These are phyloP conservation scores for Colius striatus DNA, from an alignment of 2,113 vertebrate genomes.

Conservation along the genomic window DNA sequence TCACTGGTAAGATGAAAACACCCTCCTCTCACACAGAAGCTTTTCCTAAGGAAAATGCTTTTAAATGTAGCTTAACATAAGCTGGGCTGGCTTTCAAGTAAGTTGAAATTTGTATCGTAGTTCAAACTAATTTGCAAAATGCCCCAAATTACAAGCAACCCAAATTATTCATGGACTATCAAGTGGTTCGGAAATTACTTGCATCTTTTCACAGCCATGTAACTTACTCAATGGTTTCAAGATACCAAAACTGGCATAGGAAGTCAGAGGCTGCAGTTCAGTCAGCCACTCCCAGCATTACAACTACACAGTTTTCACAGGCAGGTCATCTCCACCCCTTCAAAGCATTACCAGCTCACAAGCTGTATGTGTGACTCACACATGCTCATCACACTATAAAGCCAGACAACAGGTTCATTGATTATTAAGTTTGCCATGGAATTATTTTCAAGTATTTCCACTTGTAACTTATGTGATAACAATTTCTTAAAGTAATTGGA, in stretches of 20 bases:
- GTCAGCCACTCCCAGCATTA: accelerated
- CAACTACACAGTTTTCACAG: accelerated
- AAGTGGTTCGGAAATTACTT: background rate
- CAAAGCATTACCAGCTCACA: background rate
- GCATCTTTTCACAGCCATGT: background rate
- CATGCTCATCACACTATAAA: accelerated
- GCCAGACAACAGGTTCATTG: accelerated
- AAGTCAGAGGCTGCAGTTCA: background rate
- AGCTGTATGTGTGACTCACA: accelerated
- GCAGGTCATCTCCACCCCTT: background rate
- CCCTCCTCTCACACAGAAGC: background rate
- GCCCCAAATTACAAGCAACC: background rate
- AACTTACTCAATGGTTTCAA: background rate
- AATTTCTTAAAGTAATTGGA: background rate
- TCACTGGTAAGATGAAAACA: background rate
- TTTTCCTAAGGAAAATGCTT: background rate
- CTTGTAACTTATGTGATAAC: background rate
- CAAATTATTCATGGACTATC: background rate
- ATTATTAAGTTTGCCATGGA: background rate
- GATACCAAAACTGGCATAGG: accelerated
- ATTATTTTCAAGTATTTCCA: background rate
- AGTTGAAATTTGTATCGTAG: background rate
- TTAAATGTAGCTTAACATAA: background rate
- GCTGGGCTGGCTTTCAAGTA: background rate
- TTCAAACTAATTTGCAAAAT: background rate